phyloP scores from a whole-genome alignment of 2,888 invertebrate genomes.

The Drosophila setosimentum region DNA sequence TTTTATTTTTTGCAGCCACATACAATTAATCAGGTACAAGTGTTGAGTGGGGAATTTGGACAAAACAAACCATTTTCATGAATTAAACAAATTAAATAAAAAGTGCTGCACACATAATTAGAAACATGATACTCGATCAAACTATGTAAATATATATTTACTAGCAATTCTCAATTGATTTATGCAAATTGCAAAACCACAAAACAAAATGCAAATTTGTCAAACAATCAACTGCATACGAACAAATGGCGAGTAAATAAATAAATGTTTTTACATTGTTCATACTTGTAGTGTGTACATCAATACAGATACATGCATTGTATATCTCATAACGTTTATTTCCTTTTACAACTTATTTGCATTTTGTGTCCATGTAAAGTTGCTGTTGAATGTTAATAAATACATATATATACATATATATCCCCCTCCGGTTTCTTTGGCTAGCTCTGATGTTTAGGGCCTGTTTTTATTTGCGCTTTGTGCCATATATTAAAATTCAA shows the following conservation, averaged over 20 bases:
- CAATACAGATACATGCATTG: not conserved
- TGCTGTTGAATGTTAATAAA: constrained; percentile 8
- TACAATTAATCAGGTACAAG: constrained; percentile 53
- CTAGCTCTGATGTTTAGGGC: not conserved
- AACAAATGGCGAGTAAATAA: constrained; percentile 54
- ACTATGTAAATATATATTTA: not conserved
- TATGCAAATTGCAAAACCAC: constrained; percentile 75
- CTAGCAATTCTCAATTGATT: constrained; percentile 70
- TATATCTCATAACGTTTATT: constrained; percentile 36
- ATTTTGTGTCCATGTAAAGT: constrained; percentile 58
- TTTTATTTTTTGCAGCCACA: constrained; percentile 27
- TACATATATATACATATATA: not conserved
- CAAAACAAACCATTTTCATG: constrained; percentile 67
- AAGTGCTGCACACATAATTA: constrained; percentile 75
- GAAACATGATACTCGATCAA: constrained; percentile 65
- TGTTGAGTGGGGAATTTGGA: constrained; percentile 1
- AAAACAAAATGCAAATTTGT: constrained; percentile 64
- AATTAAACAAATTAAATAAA: constrained; percentile 66
- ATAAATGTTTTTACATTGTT: constrained; percentile 27
- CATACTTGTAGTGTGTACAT: not conserved
- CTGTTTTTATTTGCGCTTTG: constrained; percentile 13
- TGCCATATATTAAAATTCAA: constrained; percentile 53
- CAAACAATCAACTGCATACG: constrained; percentile 31
- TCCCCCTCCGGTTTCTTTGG: not conserved
- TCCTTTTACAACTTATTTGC: constrained; percentile 51